Evolutionary conservation across 2,797 vertebrate species (phyloP).

Genomic region (Onychomys arenicola): DNA sequence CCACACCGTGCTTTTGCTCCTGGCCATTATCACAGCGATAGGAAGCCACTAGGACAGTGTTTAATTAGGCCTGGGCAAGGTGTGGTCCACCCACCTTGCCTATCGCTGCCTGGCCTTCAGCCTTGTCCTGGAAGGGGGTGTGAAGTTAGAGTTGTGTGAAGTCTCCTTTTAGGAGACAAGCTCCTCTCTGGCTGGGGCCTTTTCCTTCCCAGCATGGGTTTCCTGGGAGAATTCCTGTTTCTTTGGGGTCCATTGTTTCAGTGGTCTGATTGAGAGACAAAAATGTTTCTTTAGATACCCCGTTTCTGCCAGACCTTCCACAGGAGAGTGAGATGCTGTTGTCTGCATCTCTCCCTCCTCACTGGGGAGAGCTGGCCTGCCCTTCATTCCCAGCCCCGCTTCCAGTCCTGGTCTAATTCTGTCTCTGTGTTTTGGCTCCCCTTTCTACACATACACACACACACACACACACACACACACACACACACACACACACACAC

Average conservation of each 20-base stretch:
- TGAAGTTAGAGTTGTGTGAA: background rate
- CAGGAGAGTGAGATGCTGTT: background rate
- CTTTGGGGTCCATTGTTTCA: background rate
- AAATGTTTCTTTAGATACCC: background rate
- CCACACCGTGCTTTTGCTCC: background rate
- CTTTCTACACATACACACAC: background rate
- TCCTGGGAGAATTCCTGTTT: background rate
- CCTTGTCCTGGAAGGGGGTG: background rate
- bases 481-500: background rate
- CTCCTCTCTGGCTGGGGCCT: no score
- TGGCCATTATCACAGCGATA: background rate
- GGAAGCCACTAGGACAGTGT: background rate
- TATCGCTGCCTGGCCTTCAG: background rate
- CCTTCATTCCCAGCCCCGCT: background rate
- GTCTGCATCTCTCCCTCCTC: background rate
- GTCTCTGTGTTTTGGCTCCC: background rate
- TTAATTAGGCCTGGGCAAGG: no score
- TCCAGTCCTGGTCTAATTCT: background rate
- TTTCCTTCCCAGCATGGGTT: background rate
- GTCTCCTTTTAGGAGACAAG: background rate
- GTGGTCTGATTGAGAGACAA: background rate
- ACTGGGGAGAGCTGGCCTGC: background rate
- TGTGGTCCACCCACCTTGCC: background rate
- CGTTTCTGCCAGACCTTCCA: background rate
- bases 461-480: background rate